Evolutionary conservation across 2,113 vertebrate species (phyloP), one percentile per base, ranked within the genome.

Genomic region (Megaptera novaeangliae): DNA sequence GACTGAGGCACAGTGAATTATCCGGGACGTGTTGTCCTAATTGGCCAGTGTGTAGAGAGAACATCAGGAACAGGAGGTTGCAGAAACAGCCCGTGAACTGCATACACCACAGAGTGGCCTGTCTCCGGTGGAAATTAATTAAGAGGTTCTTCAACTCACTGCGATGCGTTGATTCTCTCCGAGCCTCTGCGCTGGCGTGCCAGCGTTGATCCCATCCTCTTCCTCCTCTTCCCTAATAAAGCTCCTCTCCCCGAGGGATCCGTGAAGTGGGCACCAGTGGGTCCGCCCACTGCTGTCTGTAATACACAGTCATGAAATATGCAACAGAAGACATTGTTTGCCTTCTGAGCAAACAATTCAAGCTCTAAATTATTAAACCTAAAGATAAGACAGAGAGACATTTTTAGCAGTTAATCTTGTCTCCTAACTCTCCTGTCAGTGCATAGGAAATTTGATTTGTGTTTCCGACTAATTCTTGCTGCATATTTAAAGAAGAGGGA

Each of bases 341-440:
- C 96, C 96, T 97, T 83, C 82, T 96, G 89, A 96, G 95, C 89
- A 97, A 98, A 96, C 77, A 95, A 72, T 49, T 9, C 71, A 23
- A 29, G 80, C 72, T 72, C 52, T 98, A 74, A 97, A 98, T 98
- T 96, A 97, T 97, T 97, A 96, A 98, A 80, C 46, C 44, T 0
- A 3, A 69, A 92, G 92, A 82, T 85, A 80, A 97, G 77, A 96
- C 46, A 9, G 6, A 66, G 46, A 97, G 44, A 83, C 9, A 2
- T 81, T n/a, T 80, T 93, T 39, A 17, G 17, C 97, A 75, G 97
- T 94, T 95, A 29, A 75, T 96, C 96, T 92, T 78, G 46, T 55
- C 39, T 83, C 52, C 66, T 63, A 18, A 23, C 55, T 63, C 12
- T 44, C 46, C 46, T 77, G 49, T 96, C 88, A 74, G 46, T 78